Base-by-base conservation (phyloP, 1,140 invertebrate genomes). In the Scaptomyza pallida region DNA sequence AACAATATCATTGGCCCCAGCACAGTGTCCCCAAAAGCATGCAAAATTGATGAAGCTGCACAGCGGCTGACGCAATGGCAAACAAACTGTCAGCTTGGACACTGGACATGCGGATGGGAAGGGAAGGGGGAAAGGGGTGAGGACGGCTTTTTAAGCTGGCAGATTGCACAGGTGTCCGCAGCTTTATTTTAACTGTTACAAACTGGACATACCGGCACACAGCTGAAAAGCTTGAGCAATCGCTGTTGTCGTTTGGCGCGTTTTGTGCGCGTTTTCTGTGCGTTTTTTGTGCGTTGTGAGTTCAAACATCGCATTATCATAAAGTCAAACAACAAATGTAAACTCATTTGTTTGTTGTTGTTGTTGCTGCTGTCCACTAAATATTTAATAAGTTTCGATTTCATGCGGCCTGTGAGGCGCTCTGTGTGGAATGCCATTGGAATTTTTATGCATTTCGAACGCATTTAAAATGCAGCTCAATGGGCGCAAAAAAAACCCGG, bases 301-400 rank as follows among this genome's bases (percentile, higher is more conserved):
- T 70, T 60, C 6, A 30, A 30, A 9, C 44, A 47, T 30, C 30
- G 59, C 79, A 90, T 90, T 90, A 90, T 85, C 88, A 90, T 90
- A 90, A 90, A 90, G 88, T 90, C 88, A 79, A 74, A 63, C 69
- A 47, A 77, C 47, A 76, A 89, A 88, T 89, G 82, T 75, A 75
- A 89, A 72, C 73, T 88, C 86, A 90, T 90, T 85, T 82, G 71
- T 81, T 71, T 59, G 40, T 54, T 59, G 37, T 55, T 43, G 21
- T 56, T 30, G 55, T 2, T 23, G 23, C 45, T 41, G 67, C 60
- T n/a, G n/a, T n/a, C n/a, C n/a, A 16, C 73, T 90, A 88, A 90
- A 90, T 90, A 89, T 90, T 90, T 90, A 77, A 90, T 81, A 88
- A 90, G 88, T 86, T 90, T 90, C 88, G 88, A 90, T 90, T 90